phyloP scores from a whole-genome alignment of 2,113 vertebrate genomes.

The Tragelaphus strepsiceros region DNA sequence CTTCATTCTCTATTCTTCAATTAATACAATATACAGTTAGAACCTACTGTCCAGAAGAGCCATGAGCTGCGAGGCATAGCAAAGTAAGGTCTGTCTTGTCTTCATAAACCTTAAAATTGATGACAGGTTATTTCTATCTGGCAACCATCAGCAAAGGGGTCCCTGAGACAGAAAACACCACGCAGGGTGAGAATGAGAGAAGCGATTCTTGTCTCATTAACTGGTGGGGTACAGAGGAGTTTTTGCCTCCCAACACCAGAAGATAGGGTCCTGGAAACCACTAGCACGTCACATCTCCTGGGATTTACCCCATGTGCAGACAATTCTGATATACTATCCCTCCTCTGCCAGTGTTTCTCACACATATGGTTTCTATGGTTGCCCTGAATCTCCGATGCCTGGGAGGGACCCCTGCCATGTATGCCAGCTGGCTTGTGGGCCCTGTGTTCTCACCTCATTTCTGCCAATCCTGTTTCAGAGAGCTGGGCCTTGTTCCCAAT shows the following conservation, averaged over 20 bases:
- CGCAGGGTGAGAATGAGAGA: neutral
- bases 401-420: slow-evolving; percentile 51
- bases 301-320: slow-evolving; percentile 40
- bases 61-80: neutral
- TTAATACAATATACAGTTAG: neutral
- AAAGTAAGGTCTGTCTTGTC: neutral
- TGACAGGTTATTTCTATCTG: neutral
- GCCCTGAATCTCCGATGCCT: slow-evolving; percentile 35
- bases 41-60: neutral
- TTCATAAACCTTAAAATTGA: neutral
- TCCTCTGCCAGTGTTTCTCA: slow-evolving; percentile 60
- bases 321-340: neutral
- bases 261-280: neutral
- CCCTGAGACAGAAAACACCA: neutral
- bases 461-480: slow-evolving; percentile 62
- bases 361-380: slow-evolving; percentile 66
- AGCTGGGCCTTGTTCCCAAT: slow-evolving; percentile 53
- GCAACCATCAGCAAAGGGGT: neutral
- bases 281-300: neutral
- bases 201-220: neutral
- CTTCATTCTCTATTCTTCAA: neutral
- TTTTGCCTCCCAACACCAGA: neutral
- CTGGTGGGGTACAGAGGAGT: neutral
- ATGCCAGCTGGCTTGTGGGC: slow-evolving; percentile 67
- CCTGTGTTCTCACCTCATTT: slow-evolving; percentile 65